Evolutionary conservation across 2,888 invertebrate genomes (phyloP), one percentile per base, ranked within the genome.

Genomic region (Balanococcus diminutus): DNA sequence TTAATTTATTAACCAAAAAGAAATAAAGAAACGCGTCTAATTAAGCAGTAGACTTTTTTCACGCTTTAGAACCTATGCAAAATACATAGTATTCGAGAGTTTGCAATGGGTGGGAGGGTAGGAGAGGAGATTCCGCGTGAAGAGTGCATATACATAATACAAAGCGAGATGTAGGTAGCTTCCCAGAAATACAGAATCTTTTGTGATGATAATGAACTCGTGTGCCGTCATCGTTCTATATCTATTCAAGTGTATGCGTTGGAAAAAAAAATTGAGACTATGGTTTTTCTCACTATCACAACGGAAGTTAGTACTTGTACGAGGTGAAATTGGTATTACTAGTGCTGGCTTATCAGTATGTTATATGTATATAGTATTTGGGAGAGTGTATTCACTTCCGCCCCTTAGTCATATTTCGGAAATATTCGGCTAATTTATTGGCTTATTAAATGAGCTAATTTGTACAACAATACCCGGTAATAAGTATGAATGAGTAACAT

Each of bases 171-270:
- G 36, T 36, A 36, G 36, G 11, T 46, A 56, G 22, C 56, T 56
- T 56, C 46, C 46, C 46, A 56, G 19, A 56, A 56, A 8, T 46
- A 42, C 42, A 56, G 56, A 22, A 19, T 56, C 22, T 22, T 56
- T 56, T 56, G 22, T 56, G 22, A 56, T 56, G 56, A 56, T 56
- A 56, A 56, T 56, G 56, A 56, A 56, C 56, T 56, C 56, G 56
- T 56, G 19, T 22, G 0, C 56, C 56, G 56, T 56, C 22, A 56
- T 19, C 22, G 22, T 56, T 9, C 22, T 22, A 19, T 22, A 56
- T 22, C 42, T 42, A 42, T 42, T 42, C 42, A 42, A 14, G 42
- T 42, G 42, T 42, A 42, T 14, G 16, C 1, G 0, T 11, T 1
- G 16, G 14, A 16, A 42, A 42, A 42, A 42, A 42, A 42, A 31